These are phyloP conservation scores for Pharmacophagus antenor DNA, from an alignment of 2,888 invertebrate genomes.

Conservation along the genomic window DNA sequence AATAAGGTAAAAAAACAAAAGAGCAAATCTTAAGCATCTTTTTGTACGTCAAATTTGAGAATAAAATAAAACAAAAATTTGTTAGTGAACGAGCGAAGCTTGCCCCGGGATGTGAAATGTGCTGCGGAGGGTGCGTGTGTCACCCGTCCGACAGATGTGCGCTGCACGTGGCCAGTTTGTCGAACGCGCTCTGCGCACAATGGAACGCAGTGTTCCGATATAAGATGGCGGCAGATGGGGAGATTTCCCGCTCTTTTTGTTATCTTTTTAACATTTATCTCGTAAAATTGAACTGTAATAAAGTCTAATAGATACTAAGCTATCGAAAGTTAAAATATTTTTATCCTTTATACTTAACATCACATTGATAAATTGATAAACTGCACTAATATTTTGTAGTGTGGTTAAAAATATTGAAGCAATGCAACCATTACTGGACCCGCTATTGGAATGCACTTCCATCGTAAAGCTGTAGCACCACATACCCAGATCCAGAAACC, in stretches of 20 bases:
- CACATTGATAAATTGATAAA: no score
- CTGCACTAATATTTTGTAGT: no score
- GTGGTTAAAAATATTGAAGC: no score
- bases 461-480: no score
- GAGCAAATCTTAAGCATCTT: background rate
- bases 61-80: slow-evolving; percentile 26
- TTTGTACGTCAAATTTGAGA: background rate
- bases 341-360: no score
- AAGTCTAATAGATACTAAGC: no score
- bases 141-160: slow-evolving; percentile 45
- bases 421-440: no score
- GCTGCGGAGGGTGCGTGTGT: slow-evolving; percentile 40
- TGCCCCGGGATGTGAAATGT: slow-evolving; percentile 36
- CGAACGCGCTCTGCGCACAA: slow-evolving; percentile 61
- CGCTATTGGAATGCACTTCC: no score
- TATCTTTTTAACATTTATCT: background rate
- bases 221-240: slow-evolving; percentile 64
- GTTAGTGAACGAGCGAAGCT: slow-evolving; percentile 28
- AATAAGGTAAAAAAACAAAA: no score
- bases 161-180: slow-evolving; percentile 44
- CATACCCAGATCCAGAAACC: no score
- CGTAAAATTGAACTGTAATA: no score
- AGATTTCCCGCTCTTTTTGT: slow-evolving; percentile 71
- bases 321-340: no score
- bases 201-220: slow-evolving; percentile 60